Evolutionary conservation across 2,797 vertebrate genomes (phyloP).

Genomic region (Cossypha polioptera): DNA sequence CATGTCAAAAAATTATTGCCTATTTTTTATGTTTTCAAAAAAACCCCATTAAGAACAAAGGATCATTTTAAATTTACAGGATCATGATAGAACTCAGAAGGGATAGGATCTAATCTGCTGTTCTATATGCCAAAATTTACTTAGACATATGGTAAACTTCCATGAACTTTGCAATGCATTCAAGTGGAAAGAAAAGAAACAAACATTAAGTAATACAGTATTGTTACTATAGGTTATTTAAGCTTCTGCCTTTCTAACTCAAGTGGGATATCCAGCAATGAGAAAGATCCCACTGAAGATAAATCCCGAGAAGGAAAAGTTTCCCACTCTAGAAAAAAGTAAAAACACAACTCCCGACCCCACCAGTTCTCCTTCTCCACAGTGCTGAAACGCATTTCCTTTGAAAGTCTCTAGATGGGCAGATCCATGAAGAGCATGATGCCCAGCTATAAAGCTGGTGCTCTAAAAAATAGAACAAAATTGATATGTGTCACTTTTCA

Average conservation of each 20-base stretch:
- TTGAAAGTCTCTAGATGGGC: neutral
- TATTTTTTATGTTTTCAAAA: neutral
- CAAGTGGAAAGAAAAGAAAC: neutral
- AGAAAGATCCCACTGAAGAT: neutral
- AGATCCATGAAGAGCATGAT: neutral
- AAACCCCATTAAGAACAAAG: accelerated
- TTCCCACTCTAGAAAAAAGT: neutral
- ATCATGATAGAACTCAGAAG: neutral
- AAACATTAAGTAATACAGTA: neutral
- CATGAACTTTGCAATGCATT: neutral
- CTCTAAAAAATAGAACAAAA: neutral
- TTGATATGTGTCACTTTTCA: neutral
- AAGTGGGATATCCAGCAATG: neutral
- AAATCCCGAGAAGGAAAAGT: neutral
- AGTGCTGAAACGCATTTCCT: neutral
- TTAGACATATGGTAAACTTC: neutral
- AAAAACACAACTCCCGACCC: neutral
- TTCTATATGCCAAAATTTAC: neutral
- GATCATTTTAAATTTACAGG: neutral
- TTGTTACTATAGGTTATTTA: neutral
- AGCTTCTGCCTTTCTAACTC: neutral
- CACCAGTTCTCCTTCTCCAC: accelerated
- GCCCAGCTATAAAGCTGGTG: neutral
- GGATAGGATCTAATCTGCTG: neutral
- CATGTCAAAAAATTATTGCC: neutral